These are phyloP conservation scores for Glomeris maerens DNA, from an alignment of 1,140 invertebrate genomes.

Conservation along the genomic window DNA sequence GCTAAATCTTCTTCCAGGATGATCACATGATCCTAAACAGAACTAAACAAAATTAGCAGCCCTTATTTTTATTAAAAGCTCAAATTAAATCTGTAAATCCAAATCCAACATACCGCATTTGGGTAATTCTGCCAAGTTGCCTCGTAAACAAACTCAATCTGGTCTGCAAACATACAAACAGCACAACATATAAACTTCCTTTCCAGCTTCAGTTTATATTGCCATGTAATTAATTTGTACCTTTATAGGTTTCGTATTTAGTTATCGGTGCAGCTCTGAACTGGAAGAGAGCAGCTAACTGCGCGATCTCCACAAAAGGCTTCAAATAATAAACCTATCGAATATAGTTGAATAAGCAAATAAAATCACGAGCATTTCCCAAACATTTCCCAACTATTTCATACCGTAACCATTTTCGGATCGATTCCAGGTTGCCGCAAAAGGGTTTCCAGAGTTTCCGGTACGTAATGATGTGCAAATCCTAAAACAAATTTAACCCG, in stretches of 20 bases:
- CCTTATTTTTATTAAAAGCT: neutral
- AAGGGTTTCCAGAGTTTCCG: slow-evolving; percentile 35
- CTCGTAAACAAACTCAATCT: slow-evolving; percentile 27
- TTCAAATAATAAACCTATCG: slow-evolving; percentile 14
- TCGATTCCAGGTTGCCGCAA: slow-evolving; percentile 37
- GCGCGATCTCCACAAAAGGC: slow-evolving; percentile 22
- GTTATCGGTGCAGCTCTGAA: slow-evolving; percentile 23
- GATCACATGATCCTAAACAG: slow-evolving; percentile 30
- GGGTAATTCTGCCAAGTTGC: slow-evolving; percentile 23
- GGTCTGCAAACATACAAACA: slow-evolving; percentile 24
- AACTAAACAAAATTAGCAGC: neutral
- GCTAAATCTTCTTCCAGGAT: slow-evolving; percentile 37
- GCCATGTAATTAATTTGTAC: slow-evolving; percentile 16
- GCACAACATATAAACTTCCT: slow-evolving; percentile 10
- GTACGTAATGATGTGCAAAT: slow-evolving; percentile 28
- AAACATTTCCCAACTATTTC: slow-evolving; percentile 18
- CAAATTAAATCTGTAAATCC: neutral
- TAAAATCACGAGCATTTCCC: neutral
- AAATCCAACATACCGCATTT: slow-evolving; percentile 23
- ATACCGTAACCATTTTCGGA: slow-evolving; percentile 22
- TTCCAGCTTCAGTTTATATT: slow-evolving; percentile 5
- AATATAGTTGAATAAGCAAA: neutral
- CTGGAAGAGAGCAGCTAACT: slow-evolving; percentile 27
- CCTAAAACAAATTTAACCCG: slow-evolving; percentile 23
- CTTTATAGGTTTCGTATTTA: slow-evolving; percentile 13